Conservation (phyloP, 2,888 invertebrate genomes). For the Mactromeris polynyma region DNA sequence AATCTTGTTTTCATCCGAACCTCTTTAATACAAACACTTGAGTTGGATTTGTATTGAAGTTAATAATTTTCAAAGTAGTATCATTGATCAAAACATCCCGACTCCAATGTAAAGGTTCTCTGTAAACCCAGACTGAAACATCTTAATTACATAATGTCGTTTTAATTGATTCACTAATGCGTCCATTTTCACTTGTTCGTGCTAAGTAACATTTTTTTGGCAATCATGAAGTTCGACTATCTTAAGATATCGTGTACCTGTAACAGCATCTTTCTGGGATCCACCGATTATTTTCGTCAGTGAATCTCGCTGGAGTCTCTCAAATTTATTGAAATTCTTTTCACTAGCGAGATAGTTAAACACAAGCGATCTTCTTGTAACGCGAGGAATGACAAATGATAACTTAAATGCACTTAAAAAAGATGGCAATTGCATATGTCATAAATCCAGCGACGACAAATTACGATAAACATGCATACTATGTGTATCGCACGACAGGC, state of each 20-base stretch:
- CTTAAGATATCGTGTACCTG: too few species aligned
- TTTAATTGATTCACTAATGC: too few species aligned
- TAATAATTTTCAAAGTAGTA: too few species aligned
- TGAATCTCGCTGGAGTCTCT: background rate
- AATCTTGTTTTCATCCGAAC: background rate
- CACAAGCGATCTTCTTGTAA: background rate
- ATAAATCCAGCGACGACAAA: conserved; percentile 6
- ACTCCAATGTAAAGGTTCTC: too few species aligned
- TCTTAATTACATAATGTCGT: too few species aligned
- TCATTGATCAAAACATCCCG: too few species aligned
- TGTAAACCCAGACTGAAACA: too few species aligned
- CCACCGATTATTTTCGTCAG: background rate
- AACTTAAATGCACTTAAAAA: background rate
- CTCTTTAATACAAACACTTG: background rate
- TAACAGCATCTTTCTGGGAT: too few species aligned
- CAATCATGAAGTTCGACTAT: too few species aligned
- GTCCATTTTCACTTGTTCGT: too few species aligned
- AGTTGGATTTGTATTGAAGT: background rate
- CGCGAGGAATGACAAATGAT: background rate
- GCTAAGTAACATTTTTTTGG: too few species aligned
- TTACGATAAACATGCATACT: background rate
- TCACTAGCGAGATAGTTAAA: background rate
- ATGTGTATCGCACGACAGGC: background rate
- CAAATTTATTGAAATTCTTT: background rate
- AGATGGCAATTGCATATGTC: conserved; percentile 9